These are phyloP conservation scores for Eupithecia tripunctaria DNA, from an alignment of 2,888 invertebrate genomes.

Conservation along the genomic window DNA sequence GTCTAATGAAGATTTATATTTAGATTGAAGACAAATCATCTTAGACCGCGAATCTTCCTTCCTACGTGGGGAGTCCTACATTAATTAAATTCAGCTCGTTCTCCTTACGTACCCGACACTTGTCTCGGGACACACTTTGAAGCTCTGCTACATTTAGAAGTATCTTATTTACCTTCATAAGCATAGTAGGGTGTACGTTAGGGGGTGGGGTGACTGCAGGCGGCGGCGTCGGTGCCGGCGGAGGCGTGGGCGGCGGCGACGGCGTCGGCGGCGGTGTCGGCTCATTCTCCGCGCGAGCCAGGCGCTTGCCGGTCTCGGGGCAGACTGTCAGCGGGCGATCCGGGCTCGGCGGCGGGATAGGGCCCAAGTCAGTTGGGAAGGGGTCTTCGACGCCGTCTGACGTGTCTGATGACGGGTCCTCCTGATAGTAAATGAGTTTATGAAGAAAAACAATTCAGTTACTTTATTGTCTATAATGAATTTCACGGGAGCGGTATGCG, in stretches of 20 bases:
- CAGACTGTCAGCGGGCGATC: constrained; percentile 89
- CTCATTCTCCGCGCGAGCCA: constrained; percentile 86
- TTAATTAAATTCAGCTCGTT: no score
- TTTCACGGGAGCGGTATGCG: no score
- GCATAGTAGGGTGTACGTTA: constrained; percentile 58
- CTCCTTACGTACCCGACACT: no score
- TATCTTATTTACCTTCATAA: constrained; percentile 68
- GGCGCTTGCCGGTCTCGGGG: constrained; percentile 66
- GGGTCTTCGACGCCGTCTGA: constrained; percentile 87
- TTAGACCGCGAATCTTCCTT: no score
- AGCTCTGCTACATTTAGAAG: background rate
- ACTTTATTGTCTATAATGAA: no score
- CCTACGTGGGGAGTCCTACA: no score
- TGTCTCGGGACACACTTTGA: background rate
- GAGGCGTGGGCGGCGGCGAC: constrained; percentile 68
- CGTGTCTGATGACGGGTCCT: constrained; percentile 73
- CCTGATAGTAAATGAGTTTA: constrained; percentile 19
- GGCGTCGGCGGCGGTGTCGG: constrained; percentile 85
- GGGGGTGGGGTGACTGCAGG: constrained; percentile 44
- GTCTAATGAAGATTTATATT: no score
- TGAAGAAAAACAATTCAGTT: no score
- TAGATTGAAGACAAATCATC: no score
- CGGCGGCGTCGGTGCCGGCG: constrained; percentile 47
- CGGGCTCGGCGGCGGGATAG: constrained; percentile 85
- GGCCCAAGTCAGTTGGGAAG: constrained; percentile 81